Evolutionary conservation across 2,888 invertebrate genomes (phyloP).

Genomic region (Hyposoter dolosus): DNA sequence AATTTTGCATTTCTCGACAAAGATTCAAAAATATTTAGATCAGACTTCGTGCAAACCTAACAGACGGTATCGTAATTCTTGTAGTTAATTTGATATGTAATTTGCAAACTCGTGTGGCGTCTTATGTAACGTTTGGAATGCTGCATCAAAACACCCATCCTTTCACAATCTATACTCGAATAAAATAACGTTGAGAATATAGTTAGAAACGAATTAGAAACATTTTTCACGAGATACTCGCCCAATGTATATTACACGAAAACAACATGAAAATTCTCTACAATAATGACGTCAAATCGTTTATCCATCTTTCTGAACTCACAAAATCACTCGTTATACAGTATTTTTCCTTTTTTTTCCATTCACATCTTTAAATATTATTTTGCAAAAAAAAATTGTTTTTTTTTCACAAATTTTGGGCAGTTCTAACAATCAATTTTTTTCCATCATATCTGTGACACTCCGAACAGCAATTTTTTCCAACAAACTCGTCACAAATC

Average conservation of each 20-base stretch:
- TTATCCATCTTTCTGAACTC: constrained; percentile 54
- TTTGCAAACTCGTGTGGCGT: constrained; percentile 50
- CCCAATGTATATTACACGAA: constrained; percentile 21
- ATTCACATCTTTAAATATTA: constrained; percentile 16
- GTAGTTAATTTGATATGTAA: constrained; percentile 47
- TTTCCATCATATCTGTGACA: constrained; percentile 43
- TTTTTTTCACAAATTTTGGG: constrained; percentile 36
- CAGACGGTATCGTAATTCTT: constrained; percentile 15
- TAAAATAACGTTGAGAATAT: constrained; percentile 41
- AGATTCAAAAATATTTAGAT: neutral
- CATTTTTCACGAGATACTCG: constrained; percentile 3
- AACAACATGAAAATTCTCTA: constrained; percentile 50
- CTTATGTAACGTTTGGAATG: constrained; percentile 60
- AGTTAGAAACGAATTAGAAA: constrained; percentile 26
- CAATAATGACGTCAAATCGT: constrained; percentile 46
- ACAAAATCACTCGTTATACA: constrained; percentile 53
- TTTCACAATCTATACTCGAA: constrained; percentile 32
- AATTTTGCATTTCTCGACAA: neutral
- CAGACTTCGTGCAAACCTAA: neutral
- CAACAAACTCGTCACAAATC: constrained; percentile 43
- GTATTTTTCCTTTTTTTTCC: constrained; percentile 23
- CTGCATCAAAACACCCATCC: constrained; percentile 53
- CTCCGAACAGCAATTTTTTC: constrained; percentile 46
- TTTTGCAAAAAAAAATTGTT: neutral
- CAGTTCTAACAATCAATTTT: constrained; percentile 19